A percentile compares a stretch with the other conserved stretches of the same genome.
These are phyloP conservation scores for Pelosia muscerda DNA, from an alignment of 2,888 invertebrate genomes.

Conservation along the genomic window DNA sequence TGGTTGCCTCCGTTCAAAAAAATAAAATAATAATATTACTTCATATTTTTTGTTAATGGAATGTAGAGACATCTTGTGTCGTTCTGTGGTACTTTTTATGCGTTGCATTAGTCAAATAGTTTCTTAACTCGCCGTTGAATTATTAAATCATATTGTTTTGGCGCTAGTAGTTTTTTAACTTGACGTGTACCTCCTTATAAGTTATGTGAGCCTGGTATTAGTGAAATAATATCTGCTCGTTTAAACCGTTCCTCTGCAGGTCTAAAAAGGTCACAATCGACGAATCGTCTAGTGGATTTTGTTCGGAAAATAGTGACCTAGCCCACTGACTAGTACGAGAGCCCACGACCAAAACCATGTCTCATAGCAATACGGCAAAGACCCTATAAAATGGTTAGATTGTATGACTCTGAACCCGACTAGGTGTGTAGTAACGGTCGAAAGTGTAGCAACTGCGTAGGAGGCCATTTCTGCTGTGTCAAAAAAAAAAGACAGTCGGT, in stretches of 20 bases:
- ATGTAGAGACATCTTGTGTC: slow-evolving; percentile 15
- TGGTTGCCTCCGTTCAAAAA: not conserved
- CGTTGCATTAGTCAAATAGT: not conserved
- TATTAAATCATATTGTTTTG: not conserved
- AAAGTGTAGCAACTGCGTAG: no score
- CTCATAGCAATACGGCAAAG: no score
- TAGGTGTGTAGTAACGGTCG: no score
- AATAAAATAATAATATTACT: no score
- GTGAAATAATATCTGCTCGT: slow-evolving; percentile 23
- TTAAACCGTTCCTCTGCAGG: slow-evolving; percentile 11
- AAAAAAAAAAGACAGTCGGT: no score
- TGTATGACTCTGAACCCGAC: no score
- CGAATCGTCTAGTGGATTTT: not conserved
- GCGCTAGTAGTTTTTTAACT: slow-evolving; percentile 7
- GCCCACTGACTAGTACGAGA: no score
- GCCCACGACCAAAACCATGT: no score
- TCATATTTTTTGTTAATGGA: not conserved
- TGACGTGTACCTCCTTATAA: not conserved
- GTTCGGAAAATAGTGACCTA: no score
- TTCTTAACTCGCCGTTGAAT: not conserved
- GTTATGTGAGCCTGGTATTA: slow-evolving; percentile 30
- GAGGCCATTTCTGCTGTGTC: no score
- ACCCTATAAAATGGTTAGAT: no score
- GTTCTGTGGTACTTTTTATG: not conserved
- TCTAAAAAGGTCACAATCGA: not conserved